A percentile compares a stretch with the other conserved stretches of the same genome.
phyloP scores from a whole-genome alignment of 2,113 vertebrate species.

The Brachypodius melanocephalos region DNA sequence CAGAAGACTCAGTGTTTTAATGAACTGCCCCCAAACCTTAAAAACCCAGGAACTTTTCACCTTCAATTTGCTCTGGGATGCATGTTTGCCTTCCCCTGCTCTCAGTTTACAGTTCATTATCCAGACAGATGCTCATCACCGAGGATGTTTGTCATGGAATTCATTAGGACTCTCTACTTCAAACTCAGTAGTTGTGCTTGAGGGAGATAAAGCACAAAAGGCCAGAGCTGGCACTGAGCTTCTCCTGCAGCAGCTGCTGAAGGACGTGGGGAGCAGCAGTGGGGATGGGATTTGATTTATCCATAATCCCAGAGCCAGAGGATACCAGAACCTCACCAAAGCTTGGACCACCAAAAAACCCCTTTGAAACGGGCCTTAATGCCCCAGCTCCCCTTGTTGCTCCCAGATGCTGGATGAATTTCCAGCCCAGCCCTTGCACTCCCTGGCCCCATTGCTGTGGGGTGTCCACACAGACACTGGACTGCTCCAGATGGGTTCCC shows the following conservation, averaged over 20 bases:
- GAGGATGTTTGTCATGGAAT: background rate
- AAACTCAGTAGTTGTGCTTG: background rate
- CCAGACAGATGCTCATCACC: background rate
- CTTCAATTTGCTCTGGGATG: background rate
- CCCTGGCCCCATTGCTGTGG: background rate
- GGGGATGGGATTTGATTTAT: accelerated
- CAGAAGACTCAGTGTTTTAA: background rate
- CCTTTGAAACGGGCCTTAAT: too few relatives aligned
- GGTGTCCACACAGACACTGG: too few relatives aligned
- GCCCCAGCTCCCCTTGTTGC: background rate
- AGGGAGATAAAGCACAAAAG: background rate
- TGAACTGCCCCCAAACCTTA: background rate
- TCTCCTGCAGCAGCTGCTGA: background rate
- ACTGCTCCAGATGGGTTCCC: background rate
- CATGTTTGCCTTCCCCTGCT: background rate
- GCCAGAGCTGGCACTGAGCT: background rate
- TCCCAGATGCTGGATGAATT: background rate
- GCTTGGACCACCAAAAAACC: background rate
- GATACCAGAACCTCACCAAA: background rate
- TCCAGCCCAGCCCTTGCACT: background rate
- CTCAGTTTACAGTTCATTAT: slow-evolving; percentile 46
- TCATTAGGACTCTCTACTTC: background rate
- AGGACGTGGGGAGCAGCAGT: background rate
- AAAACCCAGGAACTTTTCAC: background rate
- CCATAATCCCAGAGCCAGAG: background rate